These are phyloP conservation scores for Entomyzon cyanotis DNA, from an alignment of 2,113 vertebrate genomes.

Conservation along the genomic window DNA sequence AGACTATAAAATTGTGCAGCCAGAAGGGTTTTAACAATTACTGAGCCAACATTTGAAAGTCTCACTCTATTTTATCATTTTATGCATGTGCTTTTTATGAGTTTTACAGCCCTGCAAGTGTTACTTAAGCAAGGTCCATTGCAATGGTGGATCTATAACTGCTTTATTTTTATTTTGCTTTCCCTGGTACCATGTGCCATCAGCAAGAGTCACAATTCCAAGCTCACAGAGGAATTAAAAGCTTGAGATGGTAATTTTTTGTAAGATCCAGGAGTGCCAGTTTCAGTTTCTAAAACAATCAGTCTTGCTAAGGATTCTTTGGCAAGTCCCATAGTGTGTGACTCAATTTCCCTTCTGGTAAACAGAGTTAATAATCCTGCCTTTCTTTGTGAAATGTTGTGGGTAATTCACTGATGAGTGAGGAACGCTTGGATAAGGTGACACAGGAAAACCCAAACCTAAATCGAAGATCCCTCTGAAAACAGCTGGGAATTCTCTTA, in stretches of 20 bases:
- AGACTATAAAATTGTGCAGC: conserved; percentile 72
- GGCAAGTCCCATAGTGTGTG: background rate
- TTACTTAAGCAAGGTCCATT: conserved; percentile 50
- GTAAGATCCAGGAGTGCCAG: background rate
- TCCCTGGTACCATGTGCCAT: background rate
- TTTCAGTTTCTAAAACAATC: background rate
- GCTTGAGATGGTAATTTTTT: background rate
- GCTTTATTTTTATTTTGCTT: conserved; percentile 14
- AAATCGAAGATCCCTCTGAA: background rate
- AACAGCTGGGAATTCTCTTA: background rate
- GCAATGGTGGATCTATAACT: conserved; percentile 38
- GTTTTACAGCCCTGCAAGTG: conserved; percentile 60
- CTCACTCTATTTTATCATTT: conserved; percentile 72
- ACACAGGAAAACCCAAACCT: background rate
- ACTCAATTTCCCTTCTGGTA: background rate
- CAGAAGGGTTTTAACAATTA: conserved; percentile 71
- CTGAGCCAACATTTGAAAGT: conserved; percentile 68
- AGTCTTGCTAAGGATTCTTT: background rate
- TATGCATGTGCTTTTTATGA: conserved; percentile 71
- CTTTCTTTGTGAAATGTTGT: background rate
- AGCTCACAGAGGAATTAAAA: background rate
- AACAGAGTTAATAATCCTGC: background rate
- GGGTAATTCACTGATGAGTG: background rate
- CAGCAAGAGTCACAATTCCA: conserved; percentile 7
- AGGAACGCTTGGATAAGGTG: background rate